Conservation (phyloP, 2,113 vertebrate genomes). For the Gasterosteus nipponicus region DNA sequence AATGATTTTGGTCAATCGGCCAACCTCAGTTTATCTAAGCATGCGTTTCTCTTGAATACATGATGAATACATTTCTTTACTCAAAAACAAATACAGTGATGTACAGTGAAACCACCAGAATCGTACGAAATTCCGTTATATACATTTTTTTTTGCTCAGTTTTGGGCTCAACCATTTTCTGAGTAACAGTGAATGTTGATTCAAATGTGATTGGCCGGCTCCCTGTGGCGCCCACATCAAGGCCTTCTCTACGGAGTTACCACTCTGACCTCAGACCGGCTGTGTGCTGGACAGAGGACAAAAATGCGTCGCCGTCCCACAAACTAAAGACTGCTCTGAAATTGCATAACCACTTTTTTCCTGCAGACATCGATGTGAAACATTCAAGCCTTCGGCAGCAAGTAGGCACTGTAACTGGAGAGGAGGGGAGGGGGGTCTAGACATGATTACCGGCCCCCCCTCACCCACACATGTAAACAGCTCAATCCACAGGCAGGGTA, state of each 20-base stretch:
- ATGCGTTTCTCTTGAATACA: background rate
- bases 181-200: background rate
- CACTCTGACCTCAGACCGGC: constrained; percentile 22
- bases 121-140: no score
- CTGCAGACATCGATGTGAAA: constrained; percentile 6
- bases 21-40: background rate
- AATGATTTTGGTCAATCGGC: background rate
- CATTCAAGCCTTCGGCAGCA: constrained; percentile 6
- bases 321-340: constrained; percentile 41
- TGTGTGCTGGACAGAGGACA: constrained; percentile 18
- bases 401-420: constrained; percentile 1
- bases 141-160: no score
- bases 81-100: no score
- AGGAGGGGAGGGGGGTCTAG: constrained; percentile 16
- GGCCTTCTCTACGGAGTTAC: background rate
- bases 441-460: constrained; percentile 73
- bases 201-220: background rate
- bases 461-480: constrained; percentile 47
- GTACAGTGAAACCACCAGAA: no score
- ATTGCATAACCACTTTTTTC: constrained; percentile 32
- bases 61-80: no score
- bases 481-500: constrained; percentile 34
- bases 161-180: background rate
- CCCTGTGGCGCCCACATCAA: background rate
- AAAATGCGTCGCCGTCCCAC: constrained; percentile 23